Base-by-base conservation (phyloP, 2,888 invertebrate genomes). In the Baccha elongata region DNA sequence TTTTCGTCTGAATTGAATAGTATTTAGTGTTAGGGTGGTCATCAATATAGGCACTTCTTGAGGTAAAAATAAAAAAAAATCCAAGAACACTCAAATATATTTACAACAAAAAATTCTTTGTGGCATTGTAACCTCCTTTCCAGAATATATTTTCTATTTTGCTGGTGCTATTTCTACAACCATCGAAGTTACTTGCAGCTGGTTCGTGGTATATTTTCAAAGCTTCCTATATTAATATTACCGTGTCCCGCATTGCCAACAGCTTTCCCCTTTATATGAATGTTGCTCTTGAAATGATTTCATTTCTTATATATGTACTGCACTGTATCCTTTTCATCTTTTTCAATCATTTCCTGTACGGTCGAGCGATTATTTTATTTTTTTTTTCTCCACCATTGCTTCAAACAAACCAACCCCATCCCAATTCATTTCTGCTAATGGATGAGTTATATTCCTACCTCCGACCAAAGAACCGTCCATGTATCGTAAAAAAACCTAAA, bases 291-390 rank as follows among this genome's bases (percentile, higher is more conserved):
- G 74, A 71, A 76, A 76, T 76, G 62, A 76, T 62, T 71, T 53
- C 58, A 71, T 74, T 71, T 55, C 76, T 65, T 76, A 76, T n/a
- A n/a, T n/a, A n/a, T 71, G 76, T 62, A 35, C 71, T 81, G 76
- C 76, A 76, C 80, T 80, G 75, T 67, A 81, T 81, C 76, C 71
- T 67, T 81, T 75, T 75, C 75, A 75, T 81, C 80, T 81, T 50
- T 75, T 71, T 65, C 65, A 76, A 65, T 76, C 65, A 60, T 67
- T 72, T 53, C 71, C 60, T 81, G 64, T 81, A 80, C 64, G 75
- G 80, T 80, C 75, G 80, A 75, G 69, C 50, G 62, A 75, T 75
- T 80, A 68, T 68, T 74, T 79, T 74, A 37, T 53, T 74, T 64
- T 69, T 42, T 55, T 52, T 55, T 48, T 48, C 50, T 15, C 2